Evolutionary conservation across 2,888 invertebrate genomes (phyloP).

Genomic region (Zootermopsis nevadensis): DNA sequence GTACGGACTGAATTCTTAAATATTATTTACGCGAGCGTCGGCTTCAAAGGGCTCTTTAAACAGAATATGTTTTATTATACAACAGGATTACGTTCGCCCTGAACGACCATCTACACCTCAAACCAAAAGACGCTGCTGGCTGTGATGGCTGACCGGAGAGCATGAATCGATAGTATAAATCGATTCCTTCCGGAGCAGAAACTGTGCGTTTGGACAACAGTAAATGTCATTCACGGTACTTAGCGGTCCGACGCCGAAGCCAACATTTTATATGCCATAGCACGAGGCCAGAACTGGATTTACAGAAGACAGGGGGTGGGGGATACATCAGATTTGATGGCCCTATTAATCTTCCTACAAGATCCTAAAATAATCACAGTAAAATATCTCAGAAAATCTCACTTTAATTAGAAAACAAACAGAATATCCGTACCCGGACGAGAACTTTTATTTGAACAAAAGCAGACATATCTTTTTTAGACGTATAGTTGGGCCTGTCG

Average conservation of each 20-base stretch:
- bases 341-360: background rate
- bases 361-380: conserved; percentile 30
- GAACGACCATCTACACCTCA: no score
- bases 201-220: conserved; percentile 24
- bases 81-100: no score
- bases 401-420: conserved; percentile 30
- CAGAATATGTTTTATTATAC: no score
- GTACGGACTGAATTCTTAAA: no score
- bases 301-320: no score
- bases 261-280: conserved; percentile 26
- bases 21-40: no score
- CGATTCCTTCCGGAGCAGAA: background rate
- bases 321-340: background rate
- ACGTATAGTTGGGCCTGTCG: no score
- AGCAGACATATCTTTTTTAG: no score
- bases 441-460: no score
- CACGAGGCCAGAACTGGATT: background rate
- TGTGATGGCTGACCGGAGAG: background rate
- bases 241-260: conserved; percentile 15
- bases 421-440: background rate
- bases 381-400: conserved; percentile 20
- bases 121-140: no score
- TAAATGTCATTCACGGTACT: conserved; percentile 38
- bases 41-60: no score
- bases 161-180: conserved; percentile 15